phyloP scores from a whole-genome alignment of 2,113 vertebrate species.

The Cheirogaleus medius region DNA sequence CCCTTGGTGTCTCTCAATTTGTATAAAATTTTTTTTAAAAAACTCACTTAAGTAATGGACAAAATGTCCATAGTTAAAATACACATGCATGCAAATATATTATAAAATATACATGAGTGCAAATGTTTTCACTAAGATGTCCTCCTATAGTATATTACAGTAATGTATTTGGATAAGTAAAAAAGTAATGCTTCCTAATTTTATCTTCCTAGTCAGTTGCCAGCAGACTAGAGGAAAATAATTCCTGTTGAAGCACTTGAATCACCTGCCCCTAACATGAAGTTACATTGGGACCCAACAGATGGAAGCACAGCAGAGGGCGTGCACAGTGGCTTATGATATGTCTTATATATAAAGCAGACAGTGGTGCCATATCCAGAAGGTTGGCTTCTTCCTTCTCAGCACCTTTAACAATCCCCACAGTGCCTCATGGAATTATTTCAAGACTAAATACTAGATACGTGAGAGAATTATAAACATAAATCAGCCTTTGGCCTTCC shows the following conservation, averaged over 20 bases:
- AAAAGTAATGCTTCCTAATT: slow-evolving; percentile 80
- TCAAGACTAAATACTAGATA: not conserved
- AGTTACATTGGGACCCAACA: slow-evolving; percentile 75
- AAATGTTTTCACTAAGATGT: slow-evolving; percentile 28
- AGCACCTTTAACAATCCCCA: slow-evolving; percentile 70
- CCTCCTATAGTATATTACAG: slow-evolving; percentile 36
- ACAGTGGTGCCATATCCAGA: slow-evolving; percentile 79
- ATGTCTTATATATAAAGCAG: slow-evolving; percentile 76
- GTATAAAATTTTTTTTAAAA: not conserved
- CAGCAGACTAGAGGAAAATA: slow-evolving; percentile 81
- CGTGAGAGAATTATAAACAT: not conserved
- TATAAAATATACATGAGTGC: slow-evolving; percentile 17
- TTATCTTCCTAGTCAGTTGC: slow-evolving; percentile 82
- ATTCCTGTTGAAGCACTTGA: slow-evolving; percentile 80
- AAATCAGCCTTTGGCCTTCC: slow-evolving; percentile 67
- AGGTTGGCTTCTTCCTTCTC: slow-evolving; percentile 80
- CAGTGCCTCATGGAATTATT: slow-evolving; percentile 37
- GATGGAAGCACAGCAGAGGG: slow-evolving; percentile 78
- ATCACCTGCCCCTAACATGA: slow-evolving; percentile 77
- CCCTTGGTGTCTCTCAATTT: not conserved
- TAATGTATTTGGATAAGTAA: slow-evolving; percentile 58
- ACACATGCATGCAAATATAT: not conserved
- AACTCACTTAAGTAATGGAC: not conserved
- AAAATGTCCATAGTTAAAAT: slow-evolving; percentile 35
- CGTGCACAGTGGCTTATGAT: slow-evolving; percentile 72